These are phyloP conservation scores for Sterna hirundo DNA, from an alignment of 2,113 vertebrate genomes.

Conservation along the genomic window DNA sequence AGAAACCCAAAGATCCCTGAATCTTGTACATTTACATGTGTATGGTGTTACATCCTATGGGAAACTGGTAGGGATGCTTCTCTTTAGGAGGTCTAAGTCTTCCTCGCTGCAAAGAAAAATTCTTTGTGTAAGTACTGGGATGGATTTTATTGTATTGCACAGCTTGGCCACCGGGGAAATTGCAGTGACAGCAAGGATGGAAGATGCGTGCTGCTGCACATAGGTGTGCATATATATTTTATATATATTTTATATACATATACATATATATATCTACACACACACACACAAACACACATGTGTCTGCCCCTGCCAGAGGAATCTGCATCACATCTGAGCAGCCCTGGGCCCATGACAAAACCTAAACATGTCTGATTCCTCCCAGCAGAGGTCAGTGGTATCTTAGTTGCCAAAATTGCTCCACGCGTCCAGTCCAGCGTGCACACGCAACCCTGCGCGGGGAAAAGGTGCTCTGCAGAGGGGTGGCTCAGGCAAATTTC, in stretches of 20 bases:
- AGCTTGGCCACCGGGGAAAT: background rate
- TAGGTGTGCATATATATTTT: background rate
- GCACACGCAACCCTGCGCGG: rapidly evolving
- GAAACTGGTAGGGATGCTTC: background rate
- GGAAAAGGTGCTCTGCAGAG: rapidly evolving
- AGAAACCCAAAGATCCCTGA: background rate
- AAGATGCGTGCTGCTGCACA: background rate
- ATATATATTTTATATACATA: background rate
- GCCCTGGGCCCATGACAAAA: background rate
- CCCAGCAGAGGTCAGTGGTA: constrained; percentile 47
- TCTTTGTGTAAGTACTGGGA: background rate
- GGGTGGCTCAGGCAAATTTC: background rate
- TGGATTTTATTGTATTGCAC: background rate
- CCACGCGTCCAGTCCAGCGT: rapidly evolving
- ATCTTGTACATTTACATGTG: background rate
- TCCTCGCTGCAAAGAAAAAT: background rate
- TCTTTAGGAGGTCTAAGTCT: background rate
- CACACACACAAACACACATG: rapidly evolving
- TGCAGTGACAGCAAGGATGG: background rate
- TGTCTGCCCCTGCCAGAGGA: background rate
- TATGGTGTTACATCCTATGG: background rate
- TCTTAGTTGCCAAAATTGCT: background rate
- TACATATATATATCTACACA: no score
- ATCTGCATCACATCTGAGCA: background rate
- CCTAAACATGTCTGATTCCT: background rate